phyloP scores from a whole-genome alignment of 2,113 vertebrate species.

The Chitala chitala region DNA sequence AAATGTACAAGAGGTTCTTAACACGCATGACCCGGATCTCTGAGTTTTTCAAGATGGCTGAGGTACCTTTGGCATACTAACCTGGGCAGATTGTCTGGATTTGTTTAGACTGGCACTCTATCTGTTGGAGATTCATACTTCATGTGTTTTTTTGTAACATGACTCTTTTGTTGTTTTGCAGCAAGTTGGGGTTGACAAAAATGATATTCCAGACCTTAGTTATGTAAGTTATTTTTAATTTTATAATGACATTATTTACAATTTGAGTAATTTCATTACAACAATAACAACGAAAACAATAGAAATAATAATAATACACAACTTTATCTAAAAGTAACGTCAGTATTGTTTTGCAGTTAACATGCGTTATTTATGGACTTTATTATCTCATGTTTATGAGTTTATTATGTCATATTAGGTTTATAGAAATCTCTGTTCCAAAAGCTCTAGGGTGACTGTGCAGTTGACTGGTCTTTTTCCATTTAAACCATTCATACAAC shows the following conservation, averaged over 20 bases:
- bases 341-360: neutral
- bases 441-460: neutral
- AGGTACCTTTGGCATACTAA: slow-evolving; percentile 69
- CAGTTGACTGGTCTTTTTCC: neutral
- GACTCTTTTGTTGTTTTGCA: slow-evolving; percentile 50
- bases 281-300: neutral
- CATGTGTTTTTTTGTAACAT: neutral
- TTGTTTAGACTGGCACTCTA: neutral
- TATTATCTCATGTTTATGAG: neutral
- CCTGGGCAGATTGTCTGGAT: too few relatives aligned
- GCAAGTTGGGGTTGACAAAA: slow-evolving; percentile 98
- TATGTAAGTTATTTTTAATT: slow-evolving; percentile 72
- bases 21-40: slow-evolving; percentile 96
- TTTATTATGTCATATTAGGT: neutral
- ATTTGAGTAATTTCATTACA: neutral
- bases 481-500: neutral
- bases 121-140: neutral
- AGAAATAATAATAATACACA: neutral
- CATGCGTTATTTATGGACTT: neutral
- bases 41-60: slow-evolving; percentile 96
- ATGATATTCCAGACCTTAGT: slow-evolving; percentile 96
- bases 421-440: neutral
- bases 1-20: slow-evolving; percentile 98
- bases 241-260: neutral
- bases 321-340: neutral